These are phyloP conservation scores for Calameuta pallipes DNA, from an alignment of 2,888 invertebrate genomes.

Conservation along the genomic window DNA sequence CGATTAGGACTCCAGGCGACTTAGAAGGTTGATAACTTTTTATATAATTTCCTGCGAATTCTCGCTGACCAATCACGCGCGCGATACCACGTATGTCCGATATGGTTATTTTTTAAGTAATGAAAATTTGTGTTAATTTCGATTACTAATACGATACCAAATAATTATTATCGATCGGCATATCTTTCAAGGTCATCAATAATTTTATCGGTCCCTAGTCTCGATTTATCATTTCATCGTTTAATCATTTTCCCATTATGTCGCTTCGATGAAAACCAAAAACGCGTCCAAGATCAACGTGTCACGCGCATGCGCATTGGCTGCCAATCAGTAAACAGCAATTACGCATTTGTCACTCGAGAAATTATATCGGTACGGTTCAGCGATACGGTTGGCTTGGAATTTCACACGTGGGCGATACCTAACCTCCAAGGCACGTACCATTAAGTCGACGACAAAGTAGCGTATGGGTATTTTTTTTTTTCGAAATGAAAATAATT, in stretches of 20 bases:
- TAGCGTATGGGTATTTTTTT: not conserved
- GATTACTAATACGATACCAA: not conserved
- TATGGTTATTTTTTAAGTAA: not conserved
- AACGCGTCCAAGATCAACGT: not conserved
- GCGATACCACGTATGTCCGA: not conserved
- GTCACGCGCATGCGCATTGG: not conserved
- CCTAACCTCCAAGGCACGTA: not conserved
- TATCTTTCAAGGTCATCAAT: not conserved
- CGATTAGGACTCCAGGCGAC: constrained; percentile 9
- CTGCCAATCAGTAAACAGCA: not conserved
- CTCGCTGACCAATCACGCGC: not conserved
- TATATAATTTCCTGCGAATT: not conserved
- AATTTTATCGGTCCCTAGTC: not conserved
- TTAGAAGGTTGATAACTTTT: not conserved
- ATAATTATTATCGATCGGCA: not conserved
- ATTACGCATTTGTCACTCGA: not conserved
- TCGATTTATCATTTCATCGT: not conserved
- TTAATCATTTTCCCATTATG: not conserved
- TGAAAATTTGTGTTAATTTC: not conserved
- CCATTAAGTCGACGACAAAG: not conserved
- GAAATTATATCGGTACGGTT: not conserved
- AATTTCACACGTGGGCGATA: not conserved
- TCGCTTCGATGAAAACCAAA: not conserved
- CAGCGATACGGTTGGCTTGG: not conserved
- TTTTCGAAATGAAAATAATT: not conserved